These are phyloP conservation scores for Petromus typicus DNA, from an alignment of 2,113 vertebrate species.

Conservation along the genomic window DNA sequence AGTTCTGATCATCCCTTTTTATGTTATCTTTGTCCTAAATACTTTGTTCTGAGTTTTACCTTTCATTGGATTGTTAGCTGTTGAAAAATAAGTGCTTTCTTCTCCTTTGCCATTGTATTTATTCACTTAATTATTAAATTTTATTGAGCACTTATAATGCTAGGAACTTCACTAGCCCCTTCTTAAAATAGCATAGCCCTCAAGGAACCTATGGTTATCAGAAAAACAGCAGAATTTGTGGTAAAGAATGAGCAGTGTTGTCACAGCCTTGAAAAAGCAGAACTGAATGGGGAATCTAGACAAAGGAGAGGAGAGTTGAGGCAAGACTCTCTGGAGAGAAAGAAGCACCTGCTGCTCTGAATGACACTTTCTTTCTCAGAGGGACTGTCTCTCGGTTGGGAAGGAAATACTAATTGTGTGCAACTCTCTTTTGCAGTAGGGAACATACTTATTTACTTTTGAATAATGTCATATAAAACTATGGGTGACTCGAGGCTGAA, in stretches of 20 bases:
- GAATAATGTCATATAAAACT: background rate
- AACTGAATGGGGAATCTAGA: too few species aligned
- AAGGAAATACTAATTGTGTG: background rate
- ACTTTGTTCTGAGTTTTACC: constrained; percentile 12
- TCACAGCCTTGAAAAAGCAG: background rate
- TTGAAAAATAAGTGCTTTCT: background rate
- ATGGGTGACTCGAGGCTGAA: background rate
- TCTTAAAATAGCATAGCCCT: background rate
- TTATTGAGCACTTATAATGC: background rate
- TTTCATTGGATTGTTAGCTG: background rate
- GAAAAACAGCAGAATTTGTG: background rate
- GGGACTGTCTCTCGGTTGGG: background rate
- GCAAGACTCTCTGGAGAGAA: background rate
- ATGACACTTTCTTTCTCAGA: background rate
- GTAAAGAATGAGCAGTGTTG: background rate
- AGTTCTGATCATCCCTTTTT: background rate
- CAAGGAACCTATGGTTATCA: background rate
- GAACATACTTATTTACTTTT: background rate
- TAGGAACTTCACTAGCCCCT: background rate
- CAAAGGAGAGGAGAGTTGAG: background rate
- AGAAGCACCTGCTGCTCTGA: background rate
- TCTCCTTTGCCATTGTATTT: background rate
- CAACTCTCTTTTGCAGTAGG: background rate
- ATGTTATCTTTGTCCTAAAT: background rate
- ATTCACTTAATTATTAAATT: constrained; percentile 14